phyloP scores from a whole-genome alignment of 2,113 vertebrate species.

The Vulpes lagopus region DNA sequence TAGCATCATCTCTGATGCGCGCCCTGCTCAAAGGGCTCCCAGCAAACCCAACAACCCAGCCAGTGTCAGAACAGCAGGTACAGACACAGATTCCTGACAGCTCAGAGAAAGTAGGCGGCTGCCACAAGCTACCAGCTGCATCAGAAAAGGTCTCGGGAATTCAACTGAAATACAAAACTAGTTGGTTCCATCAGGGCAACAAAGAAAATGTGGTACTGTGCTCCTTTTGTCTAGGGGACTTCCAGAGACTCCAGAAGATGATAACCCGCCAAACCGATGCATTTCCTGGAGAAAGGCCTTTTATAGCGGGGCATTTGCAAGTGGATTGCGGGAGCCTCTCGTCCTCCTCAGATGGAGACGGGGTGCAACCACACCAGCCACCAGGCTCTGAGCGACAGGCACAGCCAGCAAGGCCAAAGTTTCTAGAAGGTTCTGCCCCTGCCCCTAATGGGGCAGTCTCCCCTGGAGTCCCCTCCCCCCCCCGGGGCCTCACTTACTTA shows the following conservation, averaged over 20 bases:
- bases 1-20: neutral
- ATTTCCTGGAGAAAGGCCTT: neutral
- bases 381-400: neutral
- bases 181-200: neutral
- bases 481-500: neutral
- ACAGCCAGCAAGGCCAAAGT: accelerated
- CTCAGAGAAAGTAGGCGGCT: neutral
- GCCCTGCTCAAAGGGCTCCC: neutral
- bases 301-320: neutral
- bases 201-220: neutral
- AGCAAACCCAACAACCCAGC: neutral
- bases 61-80: neutral
- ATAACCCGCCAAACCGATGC: constrained; percentile 11
- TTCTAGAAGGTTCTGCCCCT: neutral
- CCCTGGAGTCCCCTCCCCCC: neutral
- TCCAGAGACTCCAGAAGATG: neutral
- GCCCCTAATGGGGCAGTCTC: neutral
- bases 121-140: neutral
- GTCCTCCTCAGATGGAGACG: neutral
- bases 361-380: neutral
- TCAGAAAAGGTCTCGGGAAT: neutral
- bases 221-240: neutral
- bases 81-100: neutral
- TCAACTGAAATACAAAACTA: neutral
- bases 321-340: neutral